These are phyloP conservation scores for Mythimna lalbum DNA, from an alignment of 2,888 invertebrate species.

Conservation along the genomic window DNA sequence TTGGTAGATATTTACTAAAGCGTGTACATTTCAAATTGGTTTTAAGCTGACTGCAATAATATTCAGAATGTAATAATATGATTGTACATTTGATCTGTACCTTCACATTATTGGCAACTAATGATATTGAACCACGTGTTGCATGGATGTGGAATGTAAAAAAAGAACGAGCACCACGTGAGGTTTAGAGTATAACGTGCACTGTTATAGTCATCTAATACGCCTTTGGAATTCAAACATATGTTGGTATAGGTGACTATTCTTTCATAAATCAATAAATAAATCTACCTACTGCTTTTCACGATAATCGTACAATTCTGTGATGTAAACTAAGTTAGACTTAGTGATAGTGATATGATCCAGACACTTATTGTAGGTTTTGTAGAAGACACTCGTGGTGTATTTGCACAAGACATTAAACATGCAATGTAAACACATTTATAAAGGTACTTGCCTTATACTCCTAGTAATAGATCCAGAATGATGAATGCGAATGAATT, in stretches of 20 bases:
- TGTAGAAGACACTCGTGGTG: not conserved
- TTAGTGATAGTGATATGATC: not conserved
- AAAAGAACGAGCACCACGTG: not conserved
- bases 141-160: not conserved
- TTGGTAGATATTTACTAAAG: not conserved
- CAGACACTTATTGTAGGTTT: not conserved
- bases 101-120: not conserved
- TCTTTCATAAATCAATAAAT: not conserved
- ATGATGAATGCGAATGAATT: slow-evolving; percentile 98
- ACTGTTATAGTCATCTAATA: not conserved
- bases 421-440: slow-evolving; percentile 9
- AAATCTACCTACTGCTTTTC: not conserved
- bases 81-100: not conserved
- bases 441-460: slow-evolving; percentile 93
- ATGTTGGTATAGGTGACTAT: not conserved
- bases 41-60: no score
- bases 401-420: not conserved
- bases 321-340: not conserved
- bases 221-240: not conserved
- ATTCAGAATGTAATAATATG: not conserved
- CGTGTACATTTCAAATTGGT: no score
- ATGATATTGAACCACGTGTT: not conserved
- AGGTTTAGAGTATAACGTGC: not conserved
- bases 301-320: slow-evolving; percentile 5
- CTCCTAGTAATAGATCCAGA: slow-evolving; percentile 98